Conservation (phyloP, 1,140 invertebrate genomes). For the Pogonus chalceus region DNA sequence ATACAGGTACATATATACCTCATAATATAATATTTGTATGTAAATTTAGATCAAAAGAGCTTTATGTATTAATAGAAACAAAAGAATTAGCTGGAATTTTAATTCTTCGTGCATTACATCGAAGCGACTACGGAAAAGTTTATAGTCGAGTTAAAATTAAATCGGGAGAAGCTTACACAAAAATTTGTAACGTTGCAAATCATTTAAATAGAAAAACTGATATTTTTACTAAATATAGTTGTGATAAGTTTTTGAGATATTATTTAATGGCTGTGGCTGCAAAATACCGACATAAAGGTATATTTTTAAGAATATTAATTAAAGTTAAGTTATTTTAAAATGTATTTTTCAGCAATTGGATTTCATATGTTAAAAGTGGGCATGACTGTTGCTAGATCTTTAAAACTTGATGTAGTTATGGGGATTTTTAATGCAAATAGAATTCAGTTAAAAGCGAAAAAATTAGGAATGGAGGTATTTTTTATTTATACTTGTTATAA, state of each 20-base stretch:
- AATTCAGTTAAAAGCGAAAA: conserved; percentile 37
- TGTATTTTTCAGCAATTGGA: conserved; percentile 35
- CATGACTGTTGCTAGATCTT: conserved; percentile 34
- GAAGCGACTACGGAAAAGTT: conserved; percentile 26
- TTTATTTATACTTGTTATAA: too few species aligned
- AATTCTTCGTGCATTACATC: conserved; percentile 23
- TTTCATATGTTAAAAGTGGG: conserved; percentile 38
- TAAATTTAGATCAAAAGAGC: not conserved
- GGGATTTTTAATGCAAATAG: conserved; percentile 43
- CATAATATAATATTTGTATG: not conserved
- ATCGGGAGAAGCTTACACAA: conserved; percentile 30
- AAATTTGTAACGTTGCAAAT: conserved; percentile 32
- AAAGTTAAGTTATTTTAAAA: conserved; percentile 3
- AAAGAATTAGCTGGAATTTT: conserved; percentile 24
- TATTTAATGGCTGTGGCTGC: conserved; percentile 36
- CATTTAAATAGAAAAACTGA: conserved; percentile 32
- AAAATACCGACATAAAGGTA: conserved; percentile 29
- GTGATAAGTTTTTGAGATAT: conserved; percentile 30
- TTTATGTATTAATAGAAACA: conserved; percentile 9
- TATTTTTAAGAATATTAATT: not conserved
- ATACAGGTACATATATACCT: conserved; percentile 28
- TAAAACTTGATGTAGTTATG: conserved; percentile 39
- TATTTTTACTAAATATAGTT: conserved; percentile 28
- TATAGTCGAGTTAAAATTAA: conserved; percentile 25
- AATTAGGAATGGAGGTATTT: conserved; percentile 39